phyloP scores from a whole-genome alignment of 2,113 vertebrate genomes.

The Otocyon megalotis region DNA sequence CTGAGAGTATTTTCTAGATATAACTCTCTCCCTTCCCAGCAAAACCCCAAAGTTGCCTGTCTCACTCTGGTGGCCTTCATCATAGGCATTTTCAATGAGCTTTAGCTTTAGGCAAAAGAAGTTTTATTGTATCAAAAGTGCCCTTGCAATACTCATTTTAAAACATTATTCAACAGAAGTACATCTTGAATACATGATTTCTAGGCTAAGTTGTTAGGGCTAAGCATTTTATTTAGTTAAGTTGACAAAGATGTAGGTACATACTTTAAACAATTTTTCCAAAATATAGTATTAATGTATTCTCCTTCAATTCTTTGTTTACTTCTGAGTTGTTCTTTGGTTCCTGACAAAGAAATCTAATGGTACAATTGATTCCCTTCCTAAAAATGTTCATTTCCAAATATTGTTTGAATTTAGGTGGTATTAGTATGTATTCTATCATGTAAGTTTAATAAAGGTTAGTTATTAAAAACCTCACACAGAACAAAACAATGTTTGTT shows the following conservation, averaged over 20 bases:
- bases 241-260: neutral
- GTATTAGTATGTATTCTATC: neutral
- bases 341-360: constrained; percentile 53
- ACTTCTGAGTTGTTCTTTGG: neutral
- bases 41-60: neutral
- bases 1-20: neutral
- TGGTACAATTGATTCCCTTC: constrained; percentile 32
- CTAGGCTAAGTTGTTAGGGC: neutral
- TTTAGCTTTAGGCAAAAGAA: constrained; percentile 1
- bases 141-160: constrained; percentile 30
- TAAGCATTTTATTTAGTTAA: constrained; percentile 41
- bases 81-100: neutral
- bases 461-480: neutral
- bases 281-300: neutral
- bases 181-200: neutral
- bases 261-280: constrained; percentile 18
- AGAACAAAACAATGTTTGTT: neutral
- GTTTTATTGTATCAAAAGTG: neutral
- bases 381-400: constrained; percentile 37
- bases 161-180: neutral
- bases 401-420: neutral
- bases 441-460: constrained; percentile 42
- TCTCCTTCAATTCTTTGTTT: neutral
- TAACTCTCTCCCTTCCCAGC: neutral
- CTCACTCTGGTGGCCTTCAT: neutral